Base-by-base conservation (phyloP, 35 echinoderm and acorn worm species). In the Acanthaster planci region DNA sequence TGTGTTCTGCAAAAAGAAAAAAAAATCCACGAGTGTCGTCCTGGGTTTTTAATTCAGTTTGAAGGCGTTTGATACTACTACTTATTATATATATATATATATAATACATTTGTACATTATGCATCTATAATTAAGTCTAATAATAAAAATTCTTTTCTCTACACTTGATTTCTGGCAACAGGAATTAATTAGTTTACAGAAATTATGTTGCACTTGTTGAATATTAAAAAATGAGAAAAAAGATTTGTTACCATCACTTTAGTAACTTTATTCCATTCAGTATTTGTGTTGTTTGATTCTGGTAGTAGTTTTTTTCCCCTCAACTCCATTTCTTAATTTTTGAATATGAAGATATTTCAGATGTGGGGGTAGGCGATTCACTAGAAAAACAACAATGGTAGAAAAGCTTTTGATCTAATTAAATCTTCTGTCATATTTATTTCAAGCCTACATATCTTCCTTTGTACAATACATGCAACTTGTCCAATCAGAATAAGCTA, bases 71-170 rank as follows among this genome's bases (percentile, higher is more conserved):
- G 64, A 72, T 72, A 72, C 64, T 29, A 72, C 64, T n/a, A n/a
- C n/a, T n/a, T n/a, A n/a, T n/a, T n/a, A n/a, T n/a, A n/a, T n/a
- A n/a, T n/a, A 14, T 72, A 72, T 72, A 72, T 34, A 72, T 72
- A 72, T 72, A 26, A 72, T 72, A 72, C 18, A 72, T 72, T 72
- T 72, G 64, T 72, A 72, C 64, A 72, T 72, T 72, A 72, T 72
- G 64, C 64, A 72, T 72, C 64, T 72, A 72, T 72, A 72, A 72
- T 72, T 21, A 72, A 31, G 26, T 72, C 64, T 72, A 72, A 26
- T 72, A 29, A 27, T 1, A 72, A 72, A 72, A 72, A 72, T 26
- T 72, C 30, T 72, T 72, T 60, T 72, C 34, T 72, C 64, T 72
- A 60, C 27, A 72, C 23, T 26, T 72, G 34, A 72, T 31, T 72